phyloP scores from a whole-genome alignment of 2,888 invertebrate species.

The Anthoptus insignis region DNA sequence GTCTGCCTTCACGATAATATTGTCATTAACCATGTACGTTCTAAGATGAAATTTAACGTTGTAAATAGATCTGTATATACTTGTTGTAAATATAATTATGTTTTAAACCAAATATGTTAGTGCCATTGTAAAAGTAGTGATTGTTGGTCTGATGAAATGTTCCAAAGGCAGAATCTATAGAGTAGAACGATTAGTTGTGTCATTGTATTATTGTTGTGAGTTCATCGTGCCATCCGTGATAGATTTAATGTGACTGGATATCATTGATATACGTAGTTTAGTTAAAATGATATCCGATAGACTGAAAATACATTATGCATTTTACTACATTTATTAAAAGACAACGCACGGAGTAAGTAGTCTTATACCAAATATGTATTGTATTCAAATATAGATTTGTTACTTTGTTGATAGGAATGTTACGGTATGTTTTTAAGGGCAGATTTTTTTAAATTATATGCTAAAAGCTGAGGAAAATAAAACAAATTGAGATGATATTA shows the following conservation, averaged over 20 bases:
- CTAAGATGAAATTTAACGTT: conserved; percentile 61
- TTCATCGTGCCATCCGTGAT: conserved; percentile 72
- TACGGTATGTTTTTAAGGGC: conserved; percentile 53
- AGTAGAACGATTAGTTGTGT: conserved; percentile 38
- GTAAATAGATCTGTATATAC: conserved; percentile 54
- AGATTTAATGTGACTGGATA: conserved; percentile 40
- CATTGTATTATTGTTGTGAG: conserved; percentile 61
- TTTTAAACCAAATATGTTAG: conserved; percentile 71
- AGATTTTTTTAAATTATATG: conserved; percentile 54
- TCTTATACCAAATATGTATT: conserved; percentile 78
- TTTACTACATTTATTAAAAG: conserved; percentile 71
- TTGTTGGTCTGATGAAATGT: conserved; percentile 66
- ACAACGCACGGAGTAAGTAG: conserved; percentile 67
- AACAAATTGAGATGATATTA: conserved; percentile 49
- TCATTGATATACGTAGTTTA: conserved; percentile 51
- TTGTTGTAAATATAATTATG: conserved; percentile 52
- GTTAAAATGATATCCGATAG: conserved; percentile 53
- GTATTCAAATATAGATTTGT: conserved; percentile 59
- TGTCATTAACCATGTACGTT: conserved; percentile 62
- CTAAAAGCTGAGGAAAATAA: conserved; percentile 54
- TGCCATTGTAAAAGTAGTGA: conserved; percentile 67
- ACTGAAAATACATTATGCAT: conserved; percentile 63
- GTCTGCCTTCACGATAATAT: conserved; percentile 68
- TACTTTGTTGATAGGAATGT: conserved; percentile 70
- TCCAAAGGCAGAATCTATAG: conserved; percentile 53